Conservation (phyloP, 1,140 invertebrate species). For the Heliconius melpomene region DNA sequence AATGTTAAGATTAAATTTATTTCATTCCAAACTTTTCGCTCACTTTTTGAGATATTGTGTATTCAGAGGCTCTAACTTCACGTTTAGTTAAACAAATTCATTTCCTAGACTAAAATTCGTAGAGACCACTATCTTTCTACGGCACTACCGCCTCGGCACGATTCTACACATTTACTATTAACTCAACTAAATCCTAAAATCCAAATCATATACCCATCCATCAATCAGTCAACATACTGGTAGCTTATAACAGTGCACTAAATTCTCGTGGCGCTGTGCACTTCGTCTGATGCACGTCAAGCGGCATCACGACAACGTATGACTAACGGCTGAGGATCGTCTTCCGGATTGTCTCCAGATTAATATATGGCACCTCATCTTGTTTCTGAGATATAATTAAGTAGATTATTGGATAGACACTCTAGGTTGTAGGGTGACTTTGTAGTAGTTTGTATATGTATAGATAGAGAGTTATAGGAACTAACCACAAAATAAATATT, state of each 20-base stretch:
- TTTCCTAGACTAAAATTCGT: too few species aligned
- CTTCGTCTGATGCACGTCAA: slow-evolving; percentile 18
- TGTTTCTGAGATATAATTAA: slow-evolving; percentile 9
- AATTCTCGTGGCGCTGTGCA: slow-evolving; percentile 20
- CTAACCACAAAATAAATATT: background rate
- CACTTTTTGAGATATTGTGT: too few species aligned
- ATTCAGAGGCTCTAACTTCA: too few species aligned
- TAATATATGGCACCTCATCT: slow-evolving; percentile 22
- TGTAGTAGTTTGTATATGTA: background rate
- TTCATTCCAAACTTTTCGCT: too few species aligned
- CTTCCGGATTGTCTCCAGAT: slow-evolving; percentile 21
- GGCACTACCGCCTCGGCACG: background rate
- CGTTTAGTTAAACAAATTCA: too few species aligned
- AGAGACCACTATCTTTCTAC: too few species aligned
- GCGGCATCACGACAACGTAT: slow-evolving; percentile 19
- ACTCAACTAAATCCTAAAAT: background rate
- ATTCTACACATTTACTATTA: background rate
- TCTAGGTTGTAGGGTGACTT: background rate
- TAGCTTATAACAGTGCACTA: slow-evolving; percentile 7
- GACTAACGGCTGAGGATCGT: slow-evolving; percentile 25
- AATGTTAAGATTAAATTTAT: too few species aligned
- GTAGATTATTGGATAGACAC: background rate
- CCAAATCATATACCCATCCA: background rate
- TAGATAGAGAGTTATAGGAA: background rate
- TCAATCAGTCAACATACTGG: background rate